Base-by-base conservation (phyloP, 2,113 vertebrate genomes). In the Mormoops blainvillei region DNA sequence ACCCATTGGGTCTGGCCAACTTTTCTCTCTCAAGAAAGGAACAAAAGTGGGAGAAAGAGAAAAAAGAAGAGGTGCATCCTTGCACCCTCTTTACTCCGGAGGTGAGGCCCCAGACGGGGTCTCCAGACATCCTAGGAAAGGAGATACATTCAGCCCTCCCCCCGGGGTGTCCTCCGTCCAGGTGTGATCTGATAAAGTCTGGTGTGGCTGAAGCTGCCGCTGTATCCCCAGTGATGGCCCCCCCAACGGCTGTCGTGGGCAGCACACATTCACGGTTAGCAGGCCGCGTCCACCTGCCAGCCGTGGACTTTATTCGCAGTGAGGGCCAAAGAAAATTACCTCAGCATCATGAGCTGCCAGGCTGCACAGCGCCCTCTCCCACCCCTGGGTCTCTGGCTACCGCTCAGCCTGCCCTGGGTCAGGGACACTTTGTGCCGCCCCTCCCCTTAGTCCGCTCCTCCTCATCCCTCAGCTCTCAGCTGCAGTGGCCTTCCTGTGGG, bases 321-420 rank as follows among this genome's bases (percentile, higher is more conserved):
- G 71, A 78, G 31, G 38, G 4, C 63, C 52, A 36, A 38, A 67
- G 73, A 56, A 54, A 85, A 84, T 5, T 1, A 76, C 13, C n/a
- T 4, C 20, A 20, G 48, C n/a, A 10, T 16, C 16, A 52, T 4
- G 11, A 43, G 38, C 18, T 56, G 8, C 20, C 19, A 14, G 38
- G 20, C 41, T 11, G 13, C 36, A 12, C 2, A 8, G 15, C 4
- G 74, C 18, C n/a, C 14, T 50, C 18, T 48, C 67, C n/a, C 28
- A 3, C 11, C n/a, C 67, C n/a, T 24, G 20, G 13, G 50, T 5
- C 67, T 85, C 19, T 36, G 7, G 38, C 36, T 28, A 18, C 12
- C 1, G 36, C 31, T 14, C 10, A 1, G 36, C 54, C 11, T 18
- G 1, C 1, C 15, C 45, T 19, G 6, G 4, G 22, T 20, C 9